Evolutionary conservation across 35 echinoderm and acorn worm species (phyloP).

Genomic region (Chiridota heheva): DNA sequence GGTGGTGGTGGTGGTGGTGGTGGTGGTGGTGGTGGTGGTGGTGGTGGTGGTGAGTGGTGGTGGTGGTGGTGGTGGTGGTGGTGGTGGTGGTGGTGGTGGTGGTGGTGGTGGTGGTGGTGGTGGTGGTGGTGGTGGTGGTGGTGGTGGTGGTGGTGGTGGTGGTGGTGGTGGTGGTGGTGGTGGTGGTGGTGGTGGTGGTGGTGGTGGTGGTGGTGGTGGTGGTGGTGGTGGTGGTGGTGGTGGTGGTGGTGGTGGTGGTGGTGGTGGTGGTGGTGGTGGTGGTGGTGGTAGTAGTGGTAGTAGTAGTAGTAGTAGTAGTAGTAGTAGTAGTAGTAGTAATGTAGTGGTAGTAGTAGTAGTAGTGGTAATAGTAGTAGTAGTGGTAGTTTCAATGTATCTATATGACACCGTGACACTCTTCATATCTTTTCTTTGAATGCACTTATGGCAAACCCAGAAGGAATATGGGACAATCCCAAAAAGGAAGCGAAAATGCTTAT

Average conservation of each 20-base stretch:
- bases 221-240: constrained; percentile 5
- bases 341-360: constrained; percentile 8
- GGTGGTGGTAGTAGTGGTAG: constrained; percentile 2
- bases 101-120: no score
- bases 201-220: constrained; percentile 6
- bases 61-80: neutral
- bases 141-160: no score
- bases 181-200: neutral
- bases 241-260: constrained; percentile 1
- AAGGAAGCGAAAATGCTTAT: no score
- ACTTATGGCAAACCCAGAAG: no score
- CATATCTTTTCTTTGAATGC: no score
- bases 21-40: neutral
- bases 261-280: constrained; percentile 1
- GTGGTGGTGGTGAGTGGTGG: no score
- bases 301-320: constrained; percentile 9
- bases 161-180: neutral
- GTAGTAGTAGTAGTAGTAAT: neutral
- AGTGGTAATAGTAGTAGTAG: constrained; percentile 9
- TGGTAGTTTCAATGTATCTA: no score
- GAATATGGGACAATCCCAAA: no score
- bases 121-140: no score
- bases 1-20: neutral
- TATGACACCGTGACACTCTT: no score
- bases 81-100: neutral